These are phyloP conservation scores for Agonopterix alstromeriana DNA, from an alignment of 2,888 invertebrate genomes.

Conservation along the genomic window DNA sequence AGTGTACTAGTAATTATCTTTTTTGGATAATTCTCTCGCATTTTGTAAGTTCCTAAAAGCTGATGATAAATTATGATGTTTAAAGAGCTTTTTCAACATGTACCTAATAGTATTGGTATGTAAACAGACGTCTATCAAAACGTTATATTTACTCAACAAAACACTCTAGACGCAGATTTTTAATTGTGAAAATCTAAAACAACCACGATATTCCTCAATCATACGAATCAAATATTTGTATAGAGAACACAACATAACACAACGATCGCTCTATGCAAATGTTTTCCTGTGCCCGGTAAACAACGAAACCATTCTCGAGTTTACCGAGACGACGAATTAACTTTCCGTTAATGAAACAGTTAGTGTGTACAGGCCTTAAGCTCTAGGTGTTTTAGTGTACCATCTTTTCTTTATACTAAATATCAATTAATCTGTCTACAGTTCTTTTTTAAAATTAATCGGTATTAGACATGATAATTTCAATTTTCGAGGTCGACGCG, in stretches of 20 bases:
- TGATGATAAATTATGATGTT: too few species aligned
- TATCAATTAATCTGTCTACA: background rate
- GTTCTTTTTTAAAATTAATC: too few species aligned
- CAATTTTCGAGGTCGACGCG: constrained; percentile 23
- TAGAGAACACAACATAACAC: constrained; percentile 39
- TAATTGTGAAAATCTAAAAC: too few species aligned
- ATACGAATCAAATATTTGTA: constrained; percentile 43
- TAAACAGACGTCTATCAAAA: too few species aligned
- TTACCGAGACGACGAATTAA: constrained; percentile 23
- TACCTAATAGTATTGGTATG: too few species aligned
- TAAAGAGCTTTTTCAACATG: too few species aligned
- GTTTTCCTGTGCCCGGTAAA: constrained; percentile 35
- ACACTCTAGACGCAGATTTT: too few species aligned
- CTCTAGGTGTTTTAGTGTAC: constrained; percentile 5
- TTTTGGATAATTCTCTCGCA: too few species aligned
- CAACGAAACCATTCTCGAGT: constrained; percentile 32
- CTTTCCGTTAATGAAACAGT: constrained; percentile 26
- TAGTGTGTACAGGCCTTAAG: constrained; percentile 6
- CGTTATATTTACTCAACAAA: too few species aligned
- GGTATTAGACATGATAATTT: constrained; percentile 40
- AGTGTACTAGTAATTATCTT: too few species aligned
- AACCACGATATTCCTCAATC: constrained; percentile 31
- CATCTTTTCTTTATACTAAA: background rate
- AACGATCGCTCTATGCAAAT: constrained; percentile 43
- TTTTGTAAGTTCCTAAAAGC: too few species aligned